A percentile compares a stretch with the other conserved stretches of the same genome.
phyloP scores from a whole-genome alignment of 2,113 vertebrate species.

The Empidonax traillii region DNA sequence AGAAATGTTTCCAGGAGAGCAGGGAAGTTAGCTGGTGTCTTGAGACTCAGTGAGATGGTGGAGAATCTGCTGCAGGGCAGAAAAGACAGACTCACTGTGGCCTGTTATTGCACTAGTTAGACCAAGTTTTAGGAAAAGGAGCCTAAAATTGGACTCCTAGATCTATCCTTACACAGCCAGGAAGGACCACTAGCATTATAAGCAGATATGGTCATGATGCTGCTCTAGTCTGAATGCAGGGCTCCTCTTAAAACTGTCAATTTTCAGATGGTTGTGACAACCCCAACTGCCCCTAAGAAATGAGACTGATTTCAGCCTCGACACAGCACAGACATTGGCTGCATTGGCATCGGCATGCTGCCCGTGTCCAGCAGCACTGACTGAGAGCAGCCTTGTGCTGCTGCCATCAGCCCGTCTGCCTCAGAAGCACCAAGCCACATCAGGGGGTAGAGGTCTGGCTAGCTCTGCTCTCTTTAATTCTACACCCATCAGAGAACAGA shows the following conservation, averaged over 20 bases:
- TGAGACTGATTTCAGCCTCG: background rate
- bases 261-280: background rate
- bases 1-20: background rate
- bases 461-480: background rate
- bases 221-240: background rate
- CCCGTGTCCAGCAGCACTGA: background rate
- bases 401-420: rapidly evolving
- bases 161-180: background rate
- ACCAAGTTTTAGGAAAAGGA: background rate
- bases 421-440: rapidly evolving
- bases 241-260: background rate
- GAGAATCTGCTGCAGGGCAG: background rate
- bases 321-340: background rate
- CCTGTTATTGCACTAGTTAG: background rate
- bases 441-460: rapidly evolving
- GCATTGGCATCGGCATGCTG: rapidly evolving
- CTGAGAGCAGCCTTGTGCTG: background rate
- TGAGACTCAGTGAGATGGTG: background rate
- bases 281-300: background rate
- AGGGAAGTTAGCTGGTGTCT: background rate
- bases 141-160: background rate
- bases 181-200: background rate
- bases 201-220: background rate
- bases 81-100: background rate
- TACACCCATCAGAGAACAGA: rapidly evolving